Base-by-base conservation (phyloP, 2,888 invertebrate species). In the Agriopis marginaria region DNA sequence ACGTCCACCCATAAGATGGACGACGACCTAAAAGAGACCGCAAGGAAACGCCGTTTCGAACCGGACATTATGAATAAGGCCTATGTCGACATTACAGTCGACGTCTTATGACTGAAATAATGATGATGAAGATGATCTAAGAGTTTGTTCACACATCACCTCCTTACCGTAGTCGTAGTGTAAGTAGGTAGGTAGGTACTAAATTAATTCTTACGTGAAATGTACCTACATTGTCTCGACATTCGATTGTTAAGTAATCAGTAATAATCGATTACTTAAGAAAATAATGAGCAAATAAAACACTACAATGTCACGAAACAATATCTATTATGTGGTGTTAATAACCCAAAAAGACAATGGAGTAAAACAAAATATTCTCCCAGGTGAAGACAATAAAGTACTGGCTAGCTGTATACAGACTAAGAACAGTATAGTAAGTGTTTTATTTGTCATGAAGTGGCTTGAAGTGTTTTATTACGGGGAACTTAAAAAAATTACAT, bases 291-390 rank as follows among this genome's bases (percentile, higher is more conserved):
- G 61, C 17, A 63, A 58, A 68, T 55, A 10, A 63, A 63, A 58
- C 54, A 50, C 59, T 49, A 66, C 68, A 69, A 66, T 66, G 49
- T 63, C 68, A 70, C 68, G 65, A 65, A 71, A 76, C 73, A 76
- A 76, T 76, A 72, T 71, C 76, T 69, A 76, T 76, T 76, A 76
- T 76, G 72, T 70, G 49, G 71, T 68, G 73, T 68, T 72, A 75
- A 73, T 72, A 71, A 72, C 56, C 72, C 73, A 73, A 73, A 76
- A 70, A 74, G 73, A 76, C 76, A 76, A 76, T 76, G 67, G 66
- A 68, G 53, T 55, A 55, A 59, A 64, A 62, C 59, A 66, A 67
- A 58, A 69, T 67, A 67, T 64, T 61, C 64, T 70, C 68, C 17
- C 70, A 68, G 23, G 49, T 40, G 12, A 32, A 71, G 63, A 71